phyloP scores from a whole-genome alignment of 2,113 vertebrate species.

The Sakesphorus luctuosus region DNA sequence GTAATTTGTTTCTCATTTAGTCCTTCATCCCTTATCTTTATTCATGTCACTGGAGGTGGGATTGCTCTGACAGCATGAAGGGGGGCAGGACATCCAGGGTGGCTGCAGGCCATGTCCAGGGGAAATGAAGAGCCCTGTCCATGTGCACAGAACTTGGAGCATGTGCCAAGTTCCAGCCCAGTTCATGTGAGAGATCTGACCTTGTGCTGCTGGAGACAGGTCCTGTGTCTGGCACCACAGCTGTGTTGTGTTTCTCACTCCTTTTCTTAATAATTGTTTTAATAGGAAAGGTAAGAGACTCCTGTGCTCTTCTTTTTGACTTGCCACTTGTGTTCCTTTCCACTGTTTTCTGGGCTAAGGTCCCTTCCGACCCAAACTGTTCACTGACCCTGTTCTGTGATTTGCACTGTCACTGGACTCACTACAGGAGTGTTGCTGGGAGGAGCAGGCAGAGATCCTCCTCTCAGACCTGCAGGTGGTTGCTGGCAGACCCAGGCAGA shows the following conservation, averaged over 20 bases:
- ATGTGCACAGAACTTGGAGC: rapidly evolving
- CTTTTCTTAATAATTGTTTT: neutral
- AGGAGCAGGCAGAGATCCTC: neutral
- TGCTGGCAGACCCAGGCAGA: neutral
- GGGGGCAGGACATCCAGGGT: neutral
- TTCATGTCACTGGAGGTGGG: neutral
- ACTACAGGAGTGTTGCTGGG: neutral
- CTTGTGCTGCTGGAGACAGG: neutral
- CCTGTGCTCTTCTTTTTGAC: neutral
- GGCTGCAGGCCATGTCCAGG: neutral
- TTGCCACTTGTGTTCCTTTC: neutral
- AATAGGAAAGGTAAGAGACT: neutral
- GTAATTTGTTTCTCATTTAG: constrained; percentile 17
- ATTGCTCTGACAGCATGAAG: neutral
- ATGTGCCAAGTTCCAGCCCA: neutral
- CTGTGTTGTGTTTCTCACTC: neutral
- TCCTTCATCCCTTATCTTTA: neutral
- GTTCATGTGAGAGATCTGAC: neutral
- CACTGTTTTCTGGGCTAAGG: neutral
- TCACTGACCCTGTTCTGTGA: neutral
- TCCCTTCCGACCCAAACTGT: neutral
- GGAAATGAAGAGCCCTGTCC: neutral
- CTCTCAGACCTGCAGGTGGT: neutral
- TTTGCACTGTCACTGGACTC: neutral
- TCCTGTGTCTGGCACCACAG: neutral